Conservation (phyloP, 2,888 invertebrate species). For the Pyrrhia umbra region DNA sequence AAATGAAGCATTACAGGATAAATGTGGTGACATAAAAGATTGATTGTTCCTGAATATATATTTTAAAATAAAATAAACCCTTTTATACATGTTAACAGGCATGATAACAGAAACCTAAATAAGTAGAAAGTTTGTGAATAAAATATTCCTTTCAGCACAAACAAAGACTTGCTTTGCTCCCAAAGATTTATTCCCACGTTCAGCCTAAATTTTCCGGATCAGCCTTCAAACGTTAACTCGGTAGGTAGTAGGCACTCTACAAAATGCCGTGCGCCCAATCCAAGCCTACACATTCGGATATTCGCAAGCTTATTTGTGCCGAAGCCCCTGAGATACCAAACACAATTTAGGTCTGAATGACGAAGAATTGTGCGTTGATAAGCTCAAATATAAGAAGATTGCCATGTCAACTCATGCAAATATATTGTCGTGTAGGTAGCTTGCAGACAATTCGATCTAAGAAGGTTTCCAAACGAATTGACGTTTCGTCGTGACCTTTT, state of each 20-base stretch:
- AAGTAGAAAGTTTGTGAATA: constrained; percentile 7
- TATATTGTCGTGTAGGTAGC: constrained; percentile 65
- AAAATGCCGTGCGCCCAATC: constrained; percentile 43
- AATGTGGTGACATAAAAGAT: neutral
- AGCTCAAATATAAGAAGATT: constrained; percentile 77
- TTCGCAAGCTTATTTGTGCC: constrained; percentile 64
- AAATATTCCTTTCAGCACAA: constrained; percentile 1
- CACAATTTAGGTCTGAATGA: constrained; percentile 76
- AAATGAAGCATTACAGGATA: neutral
- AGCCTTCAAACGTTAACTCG: constrained; percentile 16
- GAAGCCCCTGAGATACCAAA: constrained; percentile 65
- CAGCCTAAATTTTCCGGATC: constrained; percentile 58
- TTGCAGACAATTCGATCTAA: constrained; percentile 77
- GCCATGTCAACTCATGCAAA: constrained; percentile 75
- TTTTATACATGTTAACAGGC: constrained; percentile 1
- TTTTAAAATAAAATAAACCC: neutral
- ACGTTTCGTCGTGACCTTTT: constrained; percentile 77
- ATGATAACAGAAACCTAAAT: constrained; percentile 1
- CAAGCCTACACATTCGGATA: constrained; percentile 45
- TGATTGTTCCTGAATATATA: neutral
- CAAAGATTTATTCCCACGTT: constrained; percentile 20
- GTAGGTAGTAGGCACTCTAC: constrained; percentile 25
- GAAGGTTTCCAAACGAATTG: constrained; percentile 74
- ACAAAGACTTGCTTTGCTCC: constrained; percentile 4
- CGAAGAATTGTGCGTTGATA: constrained; percentile 77